A percentile compares a stretch with the other conserved stretches of the same genome.
phyloP scores from a whole-genome alignment of 53 echinoderm and acorn worm genomes.

The Henricia sp. region DNA sequence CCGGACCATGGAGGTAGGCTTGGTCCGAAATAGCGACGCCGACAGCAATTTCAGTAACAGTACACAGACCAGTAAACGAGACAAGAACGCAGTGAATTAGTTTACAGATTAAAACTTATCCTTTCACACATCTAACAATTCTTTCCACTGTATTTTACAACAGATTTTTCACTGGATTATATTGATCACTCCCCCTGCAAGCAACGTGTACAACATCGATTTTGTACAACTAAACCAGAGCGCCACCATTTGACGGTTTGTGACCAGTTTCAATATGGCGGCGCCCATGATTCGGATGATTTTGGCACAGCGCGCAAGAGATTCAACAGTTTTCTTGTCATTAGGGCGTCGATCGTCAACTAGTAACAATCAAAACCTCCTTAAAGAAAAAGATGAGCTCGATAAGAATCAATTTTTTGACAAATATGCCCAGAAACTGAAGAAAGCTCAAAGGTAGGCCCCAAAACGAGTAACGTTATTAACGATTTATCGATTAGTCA shows the following conservation, averaged over 20 bases:
- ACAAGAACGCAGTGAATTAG: too few relatives aligned
- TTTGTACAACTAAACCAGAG: background rate
- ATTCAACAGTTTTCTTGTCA: conserved; percentile 26
- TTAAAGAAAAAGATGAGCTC: conserved; percentile 51
- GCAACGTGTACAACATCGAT: background rate
- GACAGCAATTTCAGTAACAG: too few relatives aligned
- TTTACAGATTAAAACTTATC: too few relatives aligned
- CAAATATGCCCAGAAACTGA: conserved; percentile 87
- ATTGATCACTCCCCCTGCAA: background rate
- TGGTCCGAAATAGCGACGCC: too few relatives aligned
- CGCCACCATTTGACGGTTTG: conserved; percentile 13
- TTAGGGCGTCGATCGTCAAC: conserved; percentile 53
- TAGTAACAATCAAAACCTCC: background rate
- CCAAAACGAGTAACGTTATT: background rate
- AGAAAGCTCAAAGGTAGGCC: conserved; percentile 77
- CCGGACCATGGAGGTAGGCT: too few relatives aligned
- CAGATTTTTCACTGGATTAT: too few relatives aligned
- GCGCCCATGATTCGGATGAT: conserved; percentile 70
- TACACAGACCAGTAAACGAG: too few relatives aligned
- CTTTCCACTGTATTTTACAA: background rate
- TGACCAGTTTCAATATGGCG: conserved; percentile 67
- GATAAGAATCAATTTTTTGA: conserved; percentile 73
- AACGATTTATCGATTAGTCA: too few relatives aligned
- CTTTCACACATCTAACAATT: background rate
- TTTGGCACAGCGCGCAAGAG: conserved; percentile 52